Base-by-base conservation (phyloP, 2,888 invertebrate genomes). In the Zootermopsis nevadensis region DNA sequence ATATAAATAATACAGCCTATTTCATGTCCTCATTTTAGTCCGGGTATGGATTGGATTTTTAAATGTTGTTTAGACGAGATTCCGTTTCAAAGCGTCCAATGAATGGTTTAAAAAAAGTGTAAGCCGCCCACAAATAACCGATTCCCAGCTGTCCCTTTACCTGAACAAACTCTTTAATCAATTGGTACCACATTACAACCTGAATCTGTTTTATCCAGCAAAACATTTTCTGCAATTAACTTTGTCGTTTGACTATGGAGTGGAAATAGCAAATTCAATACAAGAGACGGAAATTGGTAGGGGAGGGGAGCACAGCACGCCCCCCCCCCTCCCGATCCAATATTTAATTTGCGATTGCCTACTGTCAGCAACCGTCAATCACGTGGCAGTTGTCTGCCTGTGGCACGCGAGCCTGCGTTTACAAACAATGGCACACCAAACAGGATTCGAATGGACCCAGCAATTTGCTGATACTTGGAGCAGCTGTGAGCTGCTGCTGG, bases 281-380 rank as follows among this genome's bases (percentile, higher is more conserved):
- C 33, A 31, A 12, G 27, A 27, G n/a, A 19, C 27, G 12, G 30
- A 66, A 66, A 66, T 30, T 66, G n/a, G 27, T 30, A 66, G 30
- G 66, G 66, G 66, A 12, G 27, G 2, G 66, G 8, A 27, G 7
- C 8, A 33, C 7, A n/a, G 69, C 69, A 69, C 69, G 8, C 7
- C 2, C 22, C 22, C 31, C 31, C 30, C 53, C 27, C 48, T 31
- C 30, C 77, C 77, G 12, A 42, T 48, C 10, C 31, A 33, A 53
- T 77, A 48, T 77, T 77, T 77, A 77, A 77, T 77, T 77, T 77
- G 55, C 55, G 77, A 77, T 53, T 77, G 76, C 35, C 42, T 76
- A 77, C 77, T 77, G 77, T 77, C 77, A 77, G 33, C 77, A 77
- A 48, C 55, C 77, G 55, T 77, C 53, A 77, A 77, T 77, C 77